Percentiles rank a stretch among this genome's conserved stretches.
Evolutionary conservation across 2,113 vertebrate genomes (phyloP).

Genomic region (Ramphastos sulfuratus): DNA sequence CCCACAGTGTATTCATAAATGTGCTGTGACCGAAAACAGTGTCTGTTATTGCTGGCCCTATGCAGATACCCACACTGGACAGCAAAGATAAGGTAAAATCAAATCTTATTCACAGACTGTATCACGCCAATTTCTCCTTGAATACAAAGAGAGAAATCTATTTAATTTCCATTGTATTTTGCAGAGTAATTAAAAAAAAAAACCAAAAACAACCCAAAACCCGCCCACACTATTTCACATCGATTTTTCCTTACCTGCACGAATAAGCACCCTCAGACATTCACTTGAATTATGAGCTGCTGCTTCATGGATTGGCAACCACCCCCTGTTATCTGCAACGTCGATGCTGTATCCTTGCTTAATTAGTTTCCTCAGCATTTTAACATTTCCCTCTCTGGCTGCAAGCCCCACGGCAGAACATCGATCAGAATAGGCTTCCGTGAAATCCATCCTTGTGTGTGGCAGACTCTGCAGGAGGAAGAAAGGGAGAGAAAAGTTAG

Average conservation of each 20-base stretch:
- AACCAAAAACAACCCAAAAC: background rate
- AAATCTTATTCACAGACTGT: too few relatives aligned
- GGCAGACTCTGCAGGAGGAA: background rate
- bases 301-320: constrained; percentile 91
- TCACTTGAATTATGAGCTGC: constrained; percentile 79
- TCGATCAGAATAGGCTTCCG: constrained; percentile 84
- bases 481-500: background rate
- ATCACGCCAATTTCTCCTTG: background rate
- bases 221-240: background rate
- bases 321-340: constrained; percentile 91
- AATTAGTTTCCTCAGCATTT: constrained; percentile 80
- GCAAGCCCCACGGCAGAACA: constrained; percentile 86
- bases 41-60: background rate
- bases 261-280: constrained; percentile 84
- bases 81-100: background rate
- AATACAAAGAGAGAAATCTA: too few relatives aligned
- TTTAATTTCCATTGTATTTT: too few relatives aligned
- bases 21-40: background rate
- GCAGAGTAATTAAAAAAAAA: too few relatives aligned
- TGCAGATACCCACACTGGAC: background rate
- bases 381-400: constrained; percentile 78
- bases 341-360: constrained; percentile 79
- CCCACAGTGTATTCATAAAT: rapidly evolving
- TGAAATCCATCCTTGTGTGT: constrained; percentile 84
- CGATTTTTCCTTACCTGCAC: constrained; percentile 67